phyloP scores from a whole-genome alignment of 1,140 invertebrate species.

The Pinna nobilis region DNA sequence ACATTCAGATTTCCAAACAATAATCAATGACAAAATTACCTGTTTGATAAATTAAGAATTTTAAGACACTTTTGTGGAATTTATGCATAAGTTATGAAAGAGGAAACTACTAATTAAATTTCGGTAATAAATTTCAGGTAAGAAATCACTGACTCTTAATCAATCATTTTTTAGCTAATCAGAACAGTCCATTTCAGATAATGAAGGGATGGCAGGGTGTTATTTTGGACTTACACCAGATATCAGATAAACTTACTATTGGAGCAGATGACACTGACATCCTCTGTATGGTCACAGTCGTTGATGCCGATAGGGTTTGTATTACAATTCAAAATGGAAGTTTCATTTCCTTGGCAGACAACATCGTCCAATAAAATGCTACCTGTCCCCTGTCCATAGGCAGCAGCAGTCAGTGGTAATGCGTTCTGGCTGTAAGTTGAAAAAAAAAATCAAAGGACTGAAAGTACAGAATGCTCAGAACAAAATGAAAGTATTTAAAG shows the following conservation, averaged over 20 bases:
- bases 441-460: neutral
- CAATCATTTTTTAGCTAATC: neutral
- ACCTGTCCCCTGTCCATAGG: constrained; percentile 54
- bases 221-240: neutral
- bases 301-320: constrained; percentile 40
- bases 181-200: neutral
- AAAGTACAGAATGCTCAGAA: neutral
- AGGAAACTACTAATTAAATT: too few relatives aligned
- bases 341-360: constrained; percentile 52
- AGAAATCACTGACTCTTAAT: neutral
- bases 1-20: too few relatives aligned
- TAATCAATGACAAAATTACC: too few relatives aligned
- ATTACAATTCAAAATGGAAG: constrained; percentile 46
- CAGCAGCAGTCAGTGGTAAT: constrained; percentile 23
- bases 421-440: constrained; percentile 39
- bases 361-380: constrained; percentile 59
- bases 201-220: neutral
- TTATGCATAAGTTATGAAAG: too few relatives aligned
- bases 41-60: too few relatives aligned
- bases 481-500: neutral
- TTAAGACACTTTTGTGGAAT: too few relatives aligned
- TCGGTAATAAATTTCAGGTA: too few relatives aligned
- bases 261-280: constrained; percentile 57
- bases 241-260: constrained; percentile 46
- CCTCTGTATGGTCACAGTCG: constrained; percentile 62